A percentile compares a stretch with the other conserved stretches of the same genome.
Evolutionary conservation across 2,888 invertebrate species (phyloP).

Genomic region (Nomada fabriciana): DNA sequence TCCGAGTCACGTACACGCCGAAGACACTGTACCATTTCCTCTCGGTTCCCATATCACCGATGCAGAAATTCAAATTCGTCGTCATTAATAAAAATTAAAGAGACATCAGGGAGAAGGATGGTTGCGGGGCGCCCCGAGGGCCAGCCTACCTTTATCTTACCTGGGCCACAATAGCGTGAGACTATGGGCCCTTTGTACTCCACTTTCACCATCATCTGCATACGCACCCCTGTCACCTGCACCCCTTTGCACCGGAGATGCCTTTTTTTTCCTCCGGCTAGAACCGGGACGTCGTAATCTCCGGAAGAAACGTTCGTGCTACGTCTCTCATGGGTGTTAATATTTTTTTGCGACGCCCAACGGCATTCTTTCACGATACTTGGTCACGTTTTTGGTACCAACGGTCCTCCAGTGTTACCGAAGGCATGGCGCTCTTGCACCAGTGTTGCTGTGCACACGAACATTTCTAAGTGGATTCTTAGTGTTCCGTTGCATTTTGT

Average conservation of each 20-base stretch:
- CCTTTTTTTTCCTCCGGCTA: conserved; percentile 19
- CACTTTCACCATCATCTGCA: conserved; percentile 82
- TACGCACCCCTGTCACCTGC: conserved; percentile 75
- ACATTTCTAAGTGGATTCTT: too few relatives aligned
- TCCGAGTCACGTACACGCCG: conserved; percentile 75
- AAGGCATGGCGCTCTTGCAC: not conserved
- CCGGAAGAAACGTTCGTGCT: conserved; percentile 51
- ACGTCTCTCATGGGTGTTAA: conserved; percentile 59
- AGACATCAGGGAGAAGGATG: conserved; percentile 80
- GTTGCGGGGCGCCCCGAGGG: conserved; percentile 51
- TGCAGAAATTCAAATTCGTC: conserved; percentile 84
- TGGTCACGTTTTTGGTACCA: conserved; percentile 60
- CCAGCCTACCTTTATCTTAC: conserved; percentile 82
- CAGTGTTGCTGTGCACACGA: not conserved
- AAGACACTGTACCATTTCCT: not conserved
- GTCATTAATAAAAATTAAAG: conserved; percentile 85
- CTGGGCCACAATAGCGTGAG: conserved; percentile 84
- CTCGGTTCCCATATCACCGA: conserved; percentile 83
- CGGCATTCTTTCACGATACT: conserved; percentile 55
- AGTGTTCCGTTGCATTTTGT: too few relatives aligned
- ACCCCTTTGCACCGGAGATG: conserved; percentile 29
- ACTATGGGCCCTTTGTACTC: conserved; percentile 83
- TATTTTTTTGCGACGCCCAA: conserved; percentile 53
- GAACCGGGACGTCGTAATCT: conserved; percentile 55
- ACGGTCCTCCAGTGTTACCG: conserved; percentile 30